A percentile compares a stretch with the other conserved stretches of the same genome.
These are phyloP conservation scores for Tichodroma muraria DNA, from an alignment of 2,113 vertebrate species.

Conservation along the genomic window DNA sequence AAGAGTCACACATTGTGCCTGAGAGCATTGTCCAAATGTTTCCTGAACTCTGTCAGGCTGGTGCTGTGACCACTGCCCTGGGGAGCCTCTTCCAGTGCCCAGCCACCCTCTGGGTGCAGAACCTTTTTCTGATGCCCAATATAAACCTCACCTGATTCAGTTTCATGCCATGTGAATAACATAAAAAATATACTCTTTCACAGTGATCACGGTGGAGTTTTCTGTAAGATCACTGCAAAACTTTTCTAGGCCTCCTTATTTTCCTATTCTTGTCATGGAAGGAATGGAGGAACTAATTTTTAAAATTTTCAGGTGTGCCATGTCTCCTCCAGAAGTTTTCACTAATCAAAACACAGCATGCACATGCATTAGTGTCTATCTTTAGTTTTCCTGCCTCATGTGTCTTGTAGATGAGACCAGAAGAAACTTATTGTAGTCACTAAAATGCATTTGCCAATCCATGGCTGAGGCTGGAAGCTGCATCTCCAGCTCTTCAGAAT, in stretches of 20 bases:
- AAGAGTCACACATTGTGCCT: not conserved
- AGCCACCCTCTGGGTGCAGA: not conserved
- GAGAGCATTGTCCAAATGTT: accelerated
- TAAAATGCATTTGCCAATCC: not conserved
- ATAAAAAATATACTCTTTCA: not conserved
- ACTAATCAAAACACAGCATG: not conserved
- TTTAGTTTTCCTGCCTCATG: not conserved
- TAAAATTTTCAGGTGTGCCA: not conserved
- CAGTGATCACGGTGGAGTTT: not conserved
- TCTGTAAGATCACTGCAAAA: not conserved
- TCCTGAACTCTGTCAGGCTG: not conserved
- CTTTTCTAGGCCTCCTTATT: not conserved
- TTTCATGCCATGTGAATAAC: not conserved
- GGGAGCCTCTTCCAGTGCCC: not conserved
- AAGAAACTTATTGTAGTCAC: not conserved
- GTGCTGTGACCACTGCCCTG: not conserved
- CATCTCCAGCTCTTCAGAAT: not conserved
- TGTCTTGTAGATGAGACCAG: not conserved
- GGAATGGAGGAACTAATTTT: not conserved
- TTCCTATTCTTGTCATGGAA: not conserved
- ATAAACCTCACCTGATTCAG: not conserved
- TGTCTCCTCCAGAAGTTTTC: not conserved
- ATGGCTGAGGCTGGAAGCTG: not conserved
- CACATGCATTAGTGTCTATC: too few relatives aligned
- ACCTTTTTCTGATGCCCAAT: not conserved